Evolutionary conservation across 2,797 vertebrate genomes (phyloP).

Genomic region (Paramormyrops hopkinsi): DNA sequence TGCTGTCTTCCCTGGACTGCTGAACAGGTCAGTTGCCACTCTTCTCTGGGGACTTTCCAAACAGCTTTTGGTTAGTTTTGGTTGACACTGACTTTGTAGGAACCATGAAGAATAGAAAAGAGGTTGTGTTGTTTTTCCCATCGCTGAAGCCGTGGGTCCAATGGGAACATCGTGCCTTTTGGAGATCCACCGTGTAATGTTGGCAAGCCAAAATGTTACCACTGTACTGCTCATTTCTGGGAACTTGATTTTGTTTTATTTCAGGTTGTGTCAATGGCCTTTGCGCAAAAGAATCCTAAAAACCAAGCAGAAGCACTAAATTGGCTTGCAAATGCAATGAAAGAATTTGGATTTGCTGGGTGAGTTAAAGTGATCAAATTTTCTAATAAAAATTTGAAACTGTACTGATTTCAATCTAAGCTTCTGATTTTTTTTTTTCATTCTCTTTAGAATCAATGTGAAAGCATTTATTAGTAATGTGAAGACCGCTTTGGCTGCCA

Average conservation of each 20-base stretch:
- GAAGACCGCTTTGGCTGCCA: slow-evolving; percentile 91
- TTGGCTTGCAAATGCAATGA: slow-evolving; percentile 93
- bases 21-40: slow-evolving; percentile 72
- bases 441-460: slow-evolving; percentile 76
- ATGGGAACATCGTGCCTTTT: not conserved
- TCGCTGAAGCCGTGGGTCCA: not conserved
- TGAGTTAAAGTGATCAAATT: slow-evolving; percentile 46
- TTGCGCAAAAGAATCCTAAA: slow-evolving; percentile 97
- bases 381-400: not conserved
- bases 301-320: slow-evolving; percentile 94
- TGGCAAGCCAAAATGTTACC: not conserved
- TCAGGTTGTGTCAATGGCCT: slow-evolving; percentile 84
- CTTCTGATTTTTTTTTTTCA: not conserved
- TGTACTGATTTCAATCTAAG: not conserved
- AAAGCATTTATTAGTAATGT: slow-evolving; percentile 96
- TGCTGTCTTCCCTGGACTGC: slow-evolving; percentile 91
- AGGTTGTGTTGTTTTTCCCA: not conserved
- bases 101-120: not conserved
- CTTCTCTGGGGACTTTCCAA: not conserved
- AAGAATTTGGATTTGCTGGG: slow-evolving; percentile 97
- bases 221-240: not conserved
- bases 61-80: not conserved
- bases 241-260: not conserved
- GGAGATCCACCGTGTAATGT: not conserved
- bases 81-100: not conserved